Base-by-base conservation (phyloP, 2,113 vertebrate genomes). In the Trochalopteron elliotii region DNA sequence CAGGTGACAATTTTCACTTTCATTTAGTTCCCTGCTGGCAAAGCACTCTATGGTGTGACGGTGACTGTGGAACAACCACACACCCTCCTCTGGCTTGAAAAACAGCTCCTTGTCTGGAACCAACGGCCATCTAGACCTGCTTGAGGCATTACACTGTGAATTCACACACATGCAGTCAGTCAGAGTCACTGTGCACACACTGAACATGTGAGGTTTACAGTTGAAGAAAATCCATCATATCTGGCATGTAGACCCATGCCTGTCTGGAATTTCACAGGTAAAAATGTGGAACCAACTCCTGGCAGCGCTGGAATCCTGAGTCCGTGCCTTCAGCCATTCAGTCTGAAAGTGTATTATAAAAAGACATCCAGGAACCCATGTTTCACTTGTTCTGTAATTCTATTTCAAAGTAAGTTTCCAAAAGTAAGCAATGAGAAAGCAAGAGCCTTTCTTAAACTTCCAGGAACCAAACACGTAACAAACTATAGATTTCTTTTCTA, bases 11-110 rank as follows among this genome's bases (percentile, higher is more conserved):
- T 49, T 57, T 75, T 79, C 25, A 49, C 20, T 52, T 64, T 40
- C 13, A 16, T 65, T 76, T 56, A 16, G 16, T 65, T 90, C 30
- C 31, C 22, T 50, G 25, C 52, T 82, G 28, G 56, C 70, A 50
- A 78, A 94, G 53, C 23, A 40, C 4, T n/a, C 7, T 30, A 3
- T 70, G 31, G 2, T 0, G 1, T 35, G 47, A 24, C 2, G 0
- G 14, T 27, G 76, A 18, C 22, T 30, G 76, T 63, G 31, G 57
- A 40, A 47, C 15, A 87, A 33, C 12, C 17, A 3, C 16, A 27
- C n/a, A 6, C 0, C 1, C 10, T 76, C 5, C 30, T 70, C 60
- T 61, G 44, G 39, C 15, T 85, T 47, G 33, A 86, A 59, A 24
- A 65, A 10, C 30, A 37, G 17, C 23, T 70, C 67, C 12, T 61